Base-by-base conservation (phyloP, 2,888 invertebrate genomes). In the Pinctada fucata region DNA sequence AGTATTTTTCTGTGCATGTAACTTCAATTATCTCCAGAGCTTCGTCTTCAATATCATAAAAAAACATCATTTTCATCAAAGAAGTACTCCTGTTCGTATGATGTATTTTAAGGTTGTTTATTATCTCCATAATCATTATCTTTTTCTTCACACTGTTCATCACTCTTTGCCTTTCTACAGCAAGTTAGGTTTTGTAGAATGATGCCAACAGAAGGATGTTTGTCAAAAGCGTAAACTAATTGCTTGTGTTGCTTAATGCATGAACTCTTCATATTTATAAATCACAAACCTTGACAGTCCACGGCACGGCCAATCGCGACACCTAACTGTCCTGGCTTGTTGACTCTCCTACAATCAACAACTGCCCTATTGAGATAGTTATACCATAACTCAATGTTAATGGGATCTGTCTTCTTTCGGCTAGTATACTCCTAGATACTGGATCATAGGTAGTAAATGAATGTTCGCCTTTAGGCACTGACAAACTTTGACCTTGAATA, bases 321-420 rank as follows among this genome's bases (percentile, higher is more conserved):
- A 58, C 58, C 58, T 10, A 58, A 13, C 13, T 58, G 58, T 13
- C 58, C 58, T 10, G 58, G 58, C 13, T 58, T 58, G 8, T 13
- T 58, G 6, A 58, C 13, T 13, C 13, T 58, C 13, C 8, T 58
- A 13, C 58, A 58, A 58, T 58, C 58, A 10, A 58, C 58, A 6
- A 58, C 58, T 10, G 13, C 58, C 6, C 13, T 58, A 10, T 58
- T 58, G 58, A 58, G 6, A 58, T 13, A 10, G 58, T 58, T 13
- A 58, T 58, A 10, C 58, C 58, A 10, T 58, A 58, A 13, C 58
- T 10, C 13, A 58, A 13, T 13, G 6, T 58, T 58, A 58, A 58
- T 58, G 58, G 58, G 13, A 58, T 58, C 58, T 58, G 58, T 58
- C 58, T 58, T 58, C 58, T 58, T 58, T 58, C 8, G 58, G 58